Evolutionary conservation across 2,113 vertebrate genomes (phyloP).

Genomic region (Lathamus discolor): DNA sequence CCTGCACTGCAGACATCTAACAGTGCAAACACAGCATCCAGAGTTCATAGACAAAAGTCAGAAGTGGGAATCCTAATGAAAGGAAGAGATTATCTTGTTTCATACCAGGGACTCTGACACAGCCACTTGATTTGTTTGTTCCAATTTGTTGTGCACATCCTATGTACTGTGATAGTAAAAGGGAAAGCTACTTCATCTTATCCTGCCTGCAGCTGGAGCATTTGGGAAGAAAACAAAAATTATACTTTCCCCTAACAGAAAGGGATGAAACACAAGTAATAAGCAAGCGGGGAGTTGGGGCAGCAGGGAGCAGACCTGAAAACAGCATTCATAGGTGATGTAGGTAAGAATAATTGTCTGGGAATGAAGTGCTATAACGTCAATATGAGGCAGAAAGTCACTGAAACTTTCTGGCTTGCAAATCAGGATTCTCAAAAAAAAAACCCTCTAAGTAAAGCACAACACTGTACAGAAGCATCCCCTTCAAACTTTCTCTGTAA

Average conservation of each 20-base stretch:
- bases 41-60: neutral
- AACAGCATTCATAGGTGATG: neutral
- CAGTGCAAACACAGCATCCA: neutral
- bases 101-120: neutral
- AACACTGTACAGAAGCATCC: neutral
- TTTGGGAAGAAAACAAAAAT: neutral
- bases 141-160: neutral
- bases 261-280: neutral
- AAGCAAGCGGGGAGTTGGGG: neutral
- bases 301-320: neutral
- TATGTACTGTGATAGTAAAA: neutral
- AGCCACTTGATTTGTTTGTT: neutral
- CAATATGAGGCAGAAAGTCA: neutral
- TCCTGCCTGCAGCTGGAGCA: neutral
- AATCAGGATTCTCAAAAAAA: neutral
- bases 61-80: neutral
- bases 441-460: rapidly evolving
- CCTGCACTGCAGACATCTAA: neutral
- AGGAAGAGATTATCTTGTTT: neutral
- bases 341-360: neutral
- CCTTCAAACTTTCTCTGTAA: neutral
- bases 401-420: neutral
- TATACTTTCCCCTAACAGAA: neutral
- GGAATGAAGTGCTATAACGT: neutral
- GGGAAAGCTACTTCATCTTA: neutral